These are phyloP conservation scores for Luidia sarsii DNA, from an alignment of 53 echinoderm and acorn worm genomes.

Conservation along the genomic window DNA sequence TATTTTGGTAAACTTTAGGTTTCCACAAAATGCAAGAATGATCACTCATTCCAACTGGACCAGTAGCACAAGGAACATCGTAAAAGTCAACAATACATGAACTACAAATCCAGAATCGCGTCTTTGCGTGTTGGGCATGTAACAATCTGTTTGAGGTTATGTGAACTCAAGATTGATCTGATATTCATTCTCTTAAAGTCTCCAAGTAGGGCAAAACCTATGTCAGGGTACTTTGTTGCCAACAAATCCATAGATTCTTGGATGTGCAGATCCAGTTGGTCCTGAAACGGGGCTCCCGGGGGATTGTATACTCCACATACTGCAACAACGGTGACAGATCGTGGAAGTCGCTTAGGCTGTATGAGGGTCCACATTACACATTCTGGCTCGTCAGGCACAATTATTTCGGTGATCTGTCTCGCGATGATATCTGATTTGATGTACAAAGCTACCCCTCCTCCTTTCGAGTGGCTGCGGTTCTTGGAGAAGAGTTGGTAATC, in stretches of 20 bases:
- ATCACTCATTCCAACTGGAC: conserved; percentile 20
- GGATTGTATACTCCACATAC: conserved; percentile 26
- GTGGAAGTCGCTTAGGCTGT: conserved; percentile 6
- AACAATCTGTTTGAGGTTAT: conserved; percentile 23
- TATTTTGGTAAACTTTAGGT: conserved; percentile 6
- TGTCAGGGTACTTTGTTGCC: conserved; percentile 32
- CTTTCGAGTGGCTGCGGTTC: conserved; percentile 11
- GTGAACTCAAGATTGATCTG: conserved; percentile 2
- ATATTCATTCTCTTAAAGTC: conserved; percentile 22
- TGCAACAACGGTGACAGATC: conserved; percentile 3
- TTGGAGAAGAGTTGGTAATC: conserved; percentile 35
- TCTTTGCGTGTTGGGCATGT: conserved; percentile 13
- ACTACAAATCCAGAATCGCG: conserved; percentile 2
- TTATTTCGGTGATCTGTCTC: conserved; percentile 11
- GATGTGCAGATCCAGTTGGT: conserved; percentile 12
- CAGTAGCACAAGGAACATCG: neutral
- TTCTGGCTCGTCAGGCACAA: conserved; percentile 10
- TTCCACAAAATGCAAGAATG: conserved; percentile 41
- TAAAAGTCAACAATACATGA: conserved; percentile 17
- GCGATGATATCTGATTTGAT: conserved; percentile 23
- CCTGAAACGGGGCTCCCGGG: neutral
- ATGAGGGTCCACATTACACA: conserved; percentile 31
- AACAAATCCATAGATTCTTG: conserved; percentile 22
- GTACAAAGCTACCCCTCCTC: conserved; percentile 13
- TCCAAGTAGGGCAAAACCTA: conserved; percentile 23